These are phyloP conservation scores for Thalassophryne amazonica DNA, from an alignment of 2,797 vertebrate genomes.

Conservation along the genomic window DNA sequence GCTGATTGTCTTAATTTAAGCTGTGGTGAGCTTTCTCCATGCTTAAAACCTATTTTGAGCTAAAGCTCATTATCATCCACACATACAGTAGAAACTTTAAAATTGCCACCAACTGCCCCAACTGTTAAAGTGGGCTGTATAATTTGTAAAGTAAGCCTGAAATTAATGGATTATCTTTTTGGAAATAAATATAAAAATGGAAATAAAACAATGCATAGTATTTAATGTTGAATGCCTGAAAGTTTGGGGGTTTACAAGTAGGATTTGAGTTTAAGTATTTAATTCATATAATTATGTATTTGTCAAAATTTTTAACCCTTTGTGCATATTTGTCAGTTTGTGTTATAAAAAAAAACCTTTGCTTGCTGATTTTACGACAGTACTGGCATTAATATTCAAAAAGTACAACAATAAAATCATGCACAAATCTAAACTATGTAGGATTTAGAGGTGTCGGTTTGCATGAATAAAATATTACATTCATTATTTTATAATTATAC, in stretches of 20 bases:
- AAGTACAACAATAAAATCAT: no score
- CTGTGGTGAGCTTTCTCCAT: constrained; percentile 55
- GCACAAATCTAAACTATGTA: no score
- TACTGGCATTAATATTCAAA: no score
- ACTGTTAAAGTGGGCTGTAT: constrained; percentile 55
- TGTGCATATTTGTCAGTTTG: no score
- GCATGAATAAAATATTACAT: no score
- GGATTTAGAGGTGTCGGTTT: no score
- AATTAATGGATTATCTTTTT: constrained; percentile 52
- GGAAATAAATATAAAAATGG: constrained; percentile 36
- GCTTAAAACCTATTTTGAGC: constrained; percentile 72
- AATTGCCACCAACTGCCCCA: constrained; percentile 63
- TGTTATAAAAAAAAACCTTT: no score
- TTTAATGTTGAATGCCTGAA: constrained; percentile 29
- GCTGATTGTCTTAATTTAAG: constrained; percentile 62
- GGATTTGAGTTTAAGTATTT: background rate
- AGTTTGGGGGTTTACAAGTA: background rate
- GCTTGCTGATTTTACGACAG: no score
- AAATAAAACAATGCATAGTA: constrained; percentile 29
- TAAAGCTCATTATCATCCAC: constrained; percentile 78
- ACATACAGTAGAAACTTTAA: constrained; percentile 74
- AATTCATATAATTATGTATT: background rate
- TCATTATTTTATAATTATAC: no score
- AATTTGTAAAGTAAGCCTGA: constrained; percentile 54
- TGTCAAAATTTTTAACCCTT: background rate